phyloP scores from a whole-genome alignment of 2,888 invertebrate genomes.

The Machimus rusticus region DNA sequence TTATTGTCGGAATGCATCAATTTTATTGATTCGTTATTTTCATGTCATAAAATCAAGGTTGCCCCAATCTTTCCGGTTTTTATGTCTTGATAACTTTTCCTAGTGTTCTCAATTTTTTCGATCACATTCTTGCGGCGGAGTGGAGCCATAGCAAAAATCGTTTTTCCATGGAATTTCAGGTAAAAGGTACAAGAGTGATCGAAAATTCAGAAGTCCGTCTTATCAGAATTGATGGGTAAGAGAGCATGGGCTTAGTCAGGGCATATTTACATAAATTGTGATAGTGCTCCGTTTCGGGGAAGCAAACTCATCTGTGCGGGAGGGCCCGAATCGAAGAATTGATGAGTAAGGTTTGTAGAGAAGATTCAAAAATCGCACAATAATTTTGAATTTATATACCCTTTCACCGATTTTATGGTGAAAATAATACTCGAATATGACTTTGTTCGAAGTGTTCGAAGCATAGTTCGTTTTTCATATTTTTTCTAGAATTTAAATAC shows the following conservation, averaged over 20 bases:
- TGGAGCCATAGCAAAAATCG: background rate
- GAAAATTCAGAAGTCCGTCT: background rate
- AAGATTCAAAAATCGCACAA: background rate
- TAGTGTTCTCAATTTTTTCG: background rate
- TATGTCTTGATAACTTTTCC: constrained; percentile 10
- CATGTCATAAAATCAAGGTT: constrained; percentile 3
- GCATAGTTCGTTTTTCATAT: too few species aligned
- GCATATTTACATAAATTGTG: background rate
- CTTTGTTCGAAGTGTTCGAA: background rate
- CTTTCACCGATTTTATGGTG: background rate
- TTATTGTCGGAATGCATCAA: background rate
- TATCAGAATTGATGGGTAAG: background rate
- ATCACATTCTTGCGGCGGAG: background rate
- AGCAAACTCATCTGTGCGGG: background rate
- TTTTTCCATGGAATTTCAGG: background rate
- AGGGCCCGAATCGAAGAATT: background rate
- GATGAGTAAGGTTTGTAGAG: background rate
- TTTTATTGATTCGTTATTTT: background rate
- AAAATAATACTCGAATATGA: background rate
- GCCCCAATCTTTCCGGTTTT: background rate
- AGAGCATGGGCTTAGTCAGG: background rate
- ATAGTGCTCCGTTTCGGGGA: background rate
- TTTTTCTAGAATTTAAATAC: too few species aligned
- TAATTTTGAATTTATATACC: background rate
- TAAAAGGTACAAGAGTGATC: background rate